Evolutionary conservation across 2,113 vertebrate species (phyloP).

Genomic region (Proterorhinus semilunaris): DNA sequence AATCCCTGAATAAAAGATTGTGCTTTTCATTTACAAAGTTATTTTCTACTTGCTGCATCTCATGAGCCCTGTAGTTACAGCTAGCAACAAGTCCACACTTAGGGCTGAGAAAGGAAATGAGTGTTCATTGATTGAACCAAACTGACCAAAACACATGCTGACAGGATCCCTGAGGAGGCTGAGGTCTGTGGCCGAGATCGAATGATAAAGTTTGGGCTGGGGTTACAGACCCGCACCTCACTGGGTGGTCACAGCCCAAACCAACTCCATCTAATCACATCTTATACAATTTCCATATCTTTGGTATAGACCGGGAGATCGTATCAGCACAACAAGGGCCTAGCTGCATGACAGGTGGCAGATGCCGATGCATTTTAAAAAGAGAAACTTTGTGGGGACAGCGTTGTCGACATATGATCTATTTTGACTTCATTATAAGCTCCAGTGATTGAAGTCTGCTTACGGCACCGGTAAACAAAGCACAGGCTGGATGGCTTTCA

Average conservation of each 20-base stretch:
- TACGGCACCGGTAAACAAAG: slow-evolving; percentile 67
- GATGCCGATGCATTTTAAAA: slow-evolving; percentile 5
- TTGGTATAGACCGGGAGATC: slow-evolving; percentile 27
- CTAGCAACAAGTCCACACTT: slow-evolving; percentile 14
- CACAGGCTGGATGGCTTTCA: slow-evolving; percentile 46
- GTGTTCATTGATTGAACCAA: slow-evolving; percentile 38
- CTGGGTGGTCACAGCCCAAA: slow-evolving; percentile 59
- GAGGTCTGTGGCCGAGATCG: slow-evolving; percentile 46
- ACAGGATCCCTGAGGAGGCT: slow-evolving; percentile 38
- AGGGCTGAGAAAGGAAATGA: slow-evolving; percentile 29
- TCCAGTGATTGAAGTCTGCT: slow-evolving; percentile 58
- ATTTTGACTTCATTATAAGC: slow-evolving; percentile 22
- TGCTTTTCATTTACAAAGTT: neutral
- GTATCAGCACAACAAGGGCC: slow-evolving; percentile 39
- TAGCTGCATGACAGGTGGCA: slow-evolving; percentile 31
- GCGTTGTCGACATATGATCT: slow-evolving; percentile 24
- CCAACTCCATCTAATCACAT: slow-evolving; percentile 50
- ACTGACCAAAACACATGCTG: slow-evolving; percentile 36
- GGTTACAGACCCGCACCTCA: slow-evolving; percentile 50
- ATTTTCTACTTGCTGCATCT: neutral
- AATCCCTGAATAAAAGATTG: neutral
- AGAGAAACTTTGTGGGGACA: slow-evolving; percentile 10
- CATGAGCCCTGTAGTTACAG: neutral
- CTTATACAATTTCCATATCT: slow-evolving; percentile 61
- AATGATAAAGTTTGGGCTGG: slow-evolving; percentile 55